phyloP scores from a whole-genome alignment of 2,113 vertebrate species.

The Apteryx owenii region DNA sequence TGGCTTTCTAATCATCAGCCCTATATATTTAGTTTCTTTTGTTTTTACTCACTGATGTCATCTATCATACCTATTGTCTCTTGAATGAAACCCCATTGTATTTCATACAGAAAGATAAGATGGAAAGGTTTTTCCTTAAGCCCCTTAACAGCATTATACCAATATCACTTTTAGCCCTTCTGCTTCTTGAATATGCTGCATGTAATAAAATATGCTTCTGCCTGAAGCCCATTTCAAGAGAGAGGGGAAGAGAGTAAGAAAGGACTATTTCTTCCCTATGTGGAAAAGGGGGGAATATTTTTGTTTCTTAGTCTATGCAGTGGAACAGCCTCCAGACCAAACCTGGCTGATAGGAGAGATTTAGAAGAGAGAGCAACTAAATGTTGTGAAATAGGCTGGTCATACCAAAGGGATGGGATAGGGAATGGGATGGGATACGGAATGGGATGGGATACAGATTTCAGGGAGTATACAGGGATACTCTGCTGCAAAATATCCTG shows the following conservation, averaged over 20 bases:
- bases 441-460: too few relatives aligned
- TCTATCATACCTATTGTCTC: neutral
- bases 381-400: neutral
- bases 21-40: neutral
- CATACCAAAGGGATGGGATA: neutral
- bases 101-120: neutral
- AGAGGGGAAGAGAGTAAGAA: neutral
- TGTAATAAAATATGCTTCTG: neutral
- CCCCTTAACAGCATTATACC: neutral
- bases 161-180: neutral
- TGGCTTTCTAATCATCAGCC: neutral
- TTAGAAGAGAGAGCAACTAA: neutral
- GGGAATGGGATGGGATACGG: neutral
- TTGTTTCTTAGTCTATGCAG: neutral
- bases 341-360: neutral
- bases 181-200: neutral
- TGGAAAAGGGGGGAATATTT: neutral
- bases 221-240: neutral
- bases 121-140: neutral
- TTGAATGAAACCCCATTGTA: neutral
- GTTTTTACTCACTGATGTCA: neutral
- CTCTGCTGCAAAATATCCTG: neutral
- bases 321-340: neutral
- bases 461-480: neutral
- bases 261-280: neutral